These are phyloP conservation scores for Saccopteryx bilineata DNA, from an alignment of 2,113 vertebrate species.

Conservation along the genomic window DNA sequence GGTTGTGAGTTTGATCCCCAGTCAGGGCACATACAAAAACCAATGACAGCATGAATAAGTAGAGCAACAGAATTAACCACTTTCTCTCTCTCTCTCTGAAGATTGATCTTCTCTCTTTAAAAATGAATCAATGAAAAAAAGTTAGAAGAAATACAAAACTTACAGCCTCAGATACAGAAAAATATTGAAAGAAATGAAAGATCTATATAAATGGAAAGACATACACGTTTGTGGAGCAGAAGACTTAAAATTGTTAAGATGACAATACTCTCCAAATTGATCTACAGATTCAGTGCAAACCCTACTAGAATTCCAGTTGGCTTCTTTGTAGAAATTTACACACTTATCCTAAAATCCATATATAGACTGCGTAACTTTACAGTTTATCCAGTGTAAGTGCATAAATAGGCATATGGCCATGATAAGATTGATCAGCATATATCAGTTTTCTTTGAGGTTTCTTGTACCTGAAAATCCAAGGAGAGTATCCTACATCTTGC, in stretches of 20 bases:
- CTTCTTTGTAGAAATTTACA: neutral
- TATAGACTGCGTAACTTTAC: neutral
- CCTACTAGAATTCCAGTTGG: neutral
- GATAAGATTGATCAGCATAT: neutral
- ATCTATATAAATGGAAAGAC: slow-evolving; percentile 14
- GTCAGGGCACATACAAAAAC: too few species aligned
- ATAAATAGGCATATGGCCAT: neutral
- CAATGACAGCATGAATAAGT: too few species aligned
- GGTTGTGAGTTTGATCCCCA: too few species aligned
- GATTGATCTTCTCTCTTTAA: too few species aligned
- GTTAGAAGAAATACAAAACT: neutral
- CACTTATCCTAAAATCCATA: neutral
- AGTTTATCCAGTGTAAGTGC: neutral
- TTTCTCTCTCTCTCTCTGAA: too few species aligned
- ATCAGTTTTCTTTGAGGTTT: slow-evolving; percentile 20
- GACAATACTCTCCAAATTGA: neutral
- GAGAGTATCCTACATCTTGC: neutral
- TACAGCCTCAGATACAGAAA: neutral
- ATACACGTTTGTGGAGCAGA: neutral
- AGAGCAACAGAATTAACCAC: too few species aligned
- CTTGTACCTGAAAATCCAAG: neutral
- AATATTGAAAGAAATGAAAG: slow-evolving; percentile 12
- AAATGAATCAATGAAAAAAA: too few species aligned
- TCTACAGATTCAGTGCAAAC: neutral
- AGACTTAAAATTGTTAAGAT: neutral